Base-by-base conservation (phyloP, 2,797 vertebrate genomes). In the Miichthys miiuy region DNA sequence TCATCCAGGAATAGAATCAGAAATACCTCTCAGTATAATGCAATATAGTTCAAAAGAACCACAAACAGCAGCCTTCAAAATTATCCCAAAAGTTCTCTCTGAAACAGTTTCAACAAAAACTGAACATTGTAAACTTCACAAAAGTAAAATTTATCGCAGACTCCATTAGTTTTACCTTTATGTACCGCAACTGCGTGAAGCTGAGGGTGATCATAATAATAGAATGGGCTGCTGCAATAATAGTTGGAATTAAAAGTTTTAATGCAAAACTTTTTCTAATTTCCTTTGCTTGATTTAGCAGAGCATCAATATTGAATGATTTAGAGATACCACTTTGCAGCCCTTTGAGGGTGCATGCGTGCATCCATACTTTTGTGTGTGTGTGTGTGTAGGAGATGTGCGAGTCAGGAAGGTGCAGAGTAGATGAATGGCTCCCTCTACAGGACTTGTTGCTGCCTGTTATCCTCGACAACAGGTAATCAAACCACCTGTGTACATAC, bases 381-480 rank as follows among this genome's bases (percentile, higher is more conserved):
- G 64, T 86, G 0, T 63, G 16, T 68, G 46, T 83, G 52, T 86
- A 99, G 97, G 97, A 98, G 80, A 92, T 92, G 89, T 96, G 88
- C 2, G 90, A 92, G 41, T 93, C 92, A 0, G 87, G 91, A 44
- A 89, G 94, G 77, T 95, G 88, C 79, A 92, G 89, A 66, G 38
- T 79, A 77, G 75, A 93, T 83, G 87, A 80, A 66, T 89, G 82
- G 87, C 94, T 93, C 86, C 92, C 85, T 62, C 92, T 95, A 67
- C 92, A 96, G 80, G 95, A 97, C 70, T 89, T 96, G 84, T 90
- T 98, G 87, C 92, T 97, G 63, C 96, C 97, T 18, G 66, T 92
- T 50, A 85, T 97, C 85, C 88, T 97, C 6, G 90, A 95, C 80
- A 81, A 83, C 55, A 79, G 95, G 97, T 98, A 90, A 83, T 60